Percentiles rank a stretch among this genome's conserved stretches.
These are phyloP conservation scores for Sminthurinus signatus DNA, from an alignment of 1,140 invertebrate species.

Conservation along the genomic window DNA sequence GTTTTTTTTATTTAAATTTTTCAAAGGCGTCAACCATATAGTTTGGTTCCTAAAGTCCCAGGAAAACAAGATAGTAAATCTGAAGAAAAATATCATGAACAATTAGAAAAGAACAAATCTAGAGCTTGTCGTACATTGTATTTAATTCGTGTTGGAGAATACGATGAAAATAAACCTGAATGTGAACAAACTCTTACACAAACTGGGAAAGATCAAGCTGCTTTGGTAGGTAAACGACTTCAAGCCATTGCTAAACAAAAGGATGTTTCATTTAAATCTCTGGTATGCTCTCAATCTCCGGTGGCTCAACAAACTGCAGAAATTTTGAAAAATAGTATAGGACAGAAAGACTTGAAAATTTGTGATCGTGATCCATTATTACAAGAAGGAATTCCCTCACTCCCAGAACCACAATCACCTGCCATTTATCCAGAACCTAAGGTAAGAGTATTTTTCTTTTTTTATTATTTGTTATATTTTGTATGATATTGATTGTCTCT, in stretches of 20 bases:
- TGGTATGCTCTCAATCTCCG: constrained; percentile 86
- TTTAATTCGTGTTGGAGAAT: constrained; percentile 58
- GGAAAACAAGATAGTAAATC: constrained; percentile 42
- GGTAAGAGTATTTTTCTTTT: constrained; percentile 49
- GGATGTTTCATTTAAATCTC: constrained; percentile 47
- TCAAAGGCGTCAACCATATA: constrained; percentile 64
- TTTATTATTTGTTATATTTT: constrained; percentile 41
- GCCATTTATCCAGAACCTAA: constrained; percentile 68
- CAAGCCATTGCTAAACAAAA: constrained; percentile 68
- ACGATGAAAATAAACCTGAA: constrained; percentile 42
- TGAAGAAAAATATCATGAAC: constrained; percentile 42
- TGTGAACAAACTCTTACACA: constrained; percentile 58
- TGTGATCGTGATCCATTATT: constrained; percentile 61
- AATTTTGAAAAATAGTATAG: constrained; percentile 62
- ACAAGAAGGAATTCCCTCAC: constrained; percentile 85
- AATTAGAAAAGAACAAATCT: constrained; percentile 44
- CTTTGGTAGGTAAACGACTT: constrained; percentile 68
- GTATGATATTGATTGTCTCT: too few species aligned
- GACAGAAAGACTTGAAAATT: not conserved
- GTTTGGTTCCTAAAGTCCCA: constrained; percentile 53
- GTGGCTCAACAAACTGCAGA: constrained; percentile 82
- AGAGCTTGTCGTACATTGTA: constrained; percentile 53
- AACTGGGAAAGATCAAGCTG: constrained; percentile 73
- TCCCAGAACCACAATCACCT: constrained; percentile 68
- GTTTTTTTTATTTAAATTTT: constrained; percentile 44